Percentiles rank a stretch among this genome's conserved stretches.
phyloP scores from a whole-genome alignment of 2,113 vertebrate species.

The Tetraodon nigroviridis region DNA sequence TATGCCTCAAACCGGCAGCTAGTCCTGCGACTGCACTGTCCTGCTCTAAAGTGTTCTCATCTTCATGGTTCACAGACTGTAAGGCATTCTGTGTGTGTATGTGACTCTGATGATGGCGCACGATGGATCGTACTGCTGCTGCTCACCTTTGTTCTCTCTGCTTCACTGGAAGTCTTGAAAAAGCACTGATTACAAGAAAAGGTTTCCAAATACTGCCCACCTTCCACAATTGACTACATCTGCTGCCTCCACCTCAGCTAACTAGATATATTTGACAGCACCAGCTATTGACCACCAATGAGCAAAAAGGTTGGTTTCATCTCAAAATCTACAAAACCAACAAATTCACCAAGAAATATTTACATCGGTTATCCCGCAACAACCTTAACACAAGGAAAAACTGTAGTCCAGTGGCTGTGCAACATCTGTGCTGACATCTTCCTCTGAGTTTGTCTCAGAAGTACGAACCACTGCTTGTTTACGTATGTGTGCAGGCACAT shows the following conservation, averaged over 20 bases:
- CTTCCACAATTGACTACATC: not conserved
- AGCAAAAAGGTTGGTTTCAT: conserved; percentile 22
- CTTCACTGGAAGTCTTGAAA: not conserved
- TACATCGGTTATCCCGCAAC: conserved; percentile 42
- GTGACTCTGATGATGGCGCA: conserved; percentile 18
- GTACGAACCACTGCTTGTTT: conserved; percentile 9
- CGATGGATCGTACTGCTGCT: conserved; percentile 45
- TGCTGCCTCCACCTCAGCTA: conserved; percentile 15
- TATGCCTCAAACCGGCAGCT: conserved; percentile 43
- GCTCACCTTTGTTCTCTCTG: conserved; percentile 16
- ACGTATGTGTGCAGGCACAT: conserved; percentile 17
- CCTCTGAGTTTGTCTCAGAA: not conserved
- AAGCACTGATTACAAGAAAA: not conserved
- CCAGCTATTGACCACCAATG: conserved; percentile 26
- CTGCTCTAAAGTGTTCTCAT: conserved; percentile 30
- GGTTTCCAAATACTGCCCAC: not conserved
- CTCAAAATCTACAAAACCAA: conserved; percentile 45
- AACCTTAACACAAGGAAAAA: conserved; percentile 20
- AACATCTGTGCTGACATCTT: not conserved
- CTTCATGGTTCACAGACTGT: conserved; percentile 45
- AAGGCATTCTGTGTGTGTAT: conserved; percentile 59
- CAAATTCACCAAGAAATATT: conserved; percentile 46
- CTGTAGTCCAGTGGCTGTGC: conserved; percentile 5
- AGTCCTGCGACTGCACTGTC: conserved; percentile 50
- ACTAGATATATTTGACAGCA: conserved; percentile 21